Base-by-base conservation (phyloP, 2,888 invertebrate species). In the Lydus trimaculatus region DNA sequence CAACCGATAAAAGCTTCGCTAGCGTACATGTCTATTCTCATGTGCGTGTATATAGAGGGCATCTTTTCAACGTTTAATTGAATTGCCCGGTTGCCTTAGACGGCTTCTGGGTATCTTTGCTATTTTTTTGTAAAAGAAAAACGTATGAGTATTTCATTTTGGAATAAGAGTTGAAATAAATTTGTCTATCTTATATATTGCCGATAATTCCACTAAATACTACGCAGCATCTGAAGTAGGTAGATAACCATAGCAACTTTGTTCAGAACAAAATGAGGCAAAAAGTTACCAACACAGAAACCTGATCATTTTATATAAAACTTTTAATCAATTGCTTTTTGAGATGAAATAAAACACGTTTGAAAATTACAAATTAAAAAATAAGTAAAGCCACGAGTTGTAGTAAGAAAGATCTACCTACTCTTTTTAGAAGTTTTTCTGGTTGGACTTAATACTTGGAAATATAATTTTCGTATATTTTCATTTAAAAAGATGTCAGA, bases 61-160 rank as follows among this genome's bases (percentile, higher is more conserved):
- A 66, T 70, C 66, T 70, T 70, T 70, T 70, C 64, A 70, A 33
- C 64, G 58, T 64, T 70, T 70, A 70, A 70, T 70, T 66, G 70
- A 70, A 70, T 70, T 70, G 66, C 70, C 28, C 31, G 64, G 66
- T 31, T 61, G 58, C 13, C 58, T 58, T 20, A 66, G 61, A 69
- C 64, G 58, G 63, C 63, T 63, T 28, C 61, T 43, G 52, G 43
- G 17, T 36, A 36, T 36, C 3, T 43, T 17, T 17, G 6, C 17
- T 56, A 25, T 23, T 25, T 23, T 6, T 25, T 5, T 2, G 4
- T 23, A 56, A 11, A 20, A n/a, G 3, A 20, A 25, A 56, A 20
- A 28, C 28, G 1, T 5, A 28, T 15, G 8, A 9, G 3, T 13
- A 52, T 23, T 13, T 15, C n/a, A 43, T 43, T n/a, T 43, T 43